These are phyloP conservation scores for Schizopygopsis pylzovi DNA, from an alignment of 2,797 vertebrate genomes.

Conservation along the genomic window DNA sequence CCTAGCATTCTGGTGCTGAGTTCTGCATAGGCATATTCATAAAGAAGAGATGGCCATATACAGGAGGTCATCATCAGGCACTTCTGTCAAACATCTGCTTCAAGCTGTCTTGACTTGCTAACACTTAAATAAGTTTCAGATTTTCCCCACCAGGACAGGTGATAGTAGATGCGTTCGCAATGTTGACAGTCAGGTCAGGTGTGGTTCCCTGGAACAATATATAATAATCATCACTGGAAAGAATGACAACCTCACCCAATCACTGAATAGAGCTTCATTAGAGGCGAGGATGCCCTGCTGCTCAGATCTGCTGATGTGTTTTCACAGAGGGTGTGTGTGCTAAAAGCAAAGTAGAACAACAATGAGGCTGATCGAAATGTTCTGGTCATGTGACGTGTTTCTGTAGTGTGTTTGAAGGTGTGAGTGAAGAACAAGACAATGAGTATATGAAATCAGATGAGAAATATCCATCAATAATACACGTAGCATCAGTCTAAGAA, in stretches of 20 bases:
- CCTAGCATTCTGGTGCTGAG: not conserved
- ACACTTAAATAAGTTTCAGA: not conserved
- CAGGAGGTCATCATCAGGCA: not conserved
- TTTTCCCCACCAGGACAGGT: not conserved
- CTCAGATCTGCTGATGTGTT: conserved; percentile 4
- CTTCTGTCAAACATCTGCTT: not conserved
- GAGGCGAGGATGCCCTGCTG: not conserved
- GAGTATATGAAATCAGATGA: not conserved
- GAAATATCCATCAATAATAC: not conserved
- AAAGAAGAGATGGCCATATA: not conserved
- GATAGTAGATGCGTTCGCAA: not conserved
- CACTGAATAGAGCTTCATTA: conserved; percentile 8
- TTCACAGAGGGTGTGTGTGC: conserved; percentile 23
- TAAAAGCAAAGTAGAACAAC: conserved; percentile 1
- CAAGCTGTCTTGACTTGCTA: not conserved
- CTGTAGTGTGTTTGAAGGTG: conserved; percentile 10
- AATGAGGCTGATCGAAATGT: conserved; percentile 4
- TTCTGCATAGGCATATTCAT: not conserved
- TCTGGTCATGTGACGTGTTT: not conserved
- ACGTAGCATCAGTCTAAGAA: not conserved
- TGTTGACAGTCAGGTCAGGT: conserved; percentile 33
- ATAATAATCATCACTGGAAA: conserved; percentile 62
- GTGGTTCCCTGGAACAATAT: conserved; percentile 58
- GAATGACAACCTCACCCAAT: conserved; percentile 38
- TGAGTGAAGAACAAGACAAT: not conserved